phyloP scores from a whole-genome alignment of 2,797 vertebrate genomes.

The Coccyzus lansbergi region DNA sequence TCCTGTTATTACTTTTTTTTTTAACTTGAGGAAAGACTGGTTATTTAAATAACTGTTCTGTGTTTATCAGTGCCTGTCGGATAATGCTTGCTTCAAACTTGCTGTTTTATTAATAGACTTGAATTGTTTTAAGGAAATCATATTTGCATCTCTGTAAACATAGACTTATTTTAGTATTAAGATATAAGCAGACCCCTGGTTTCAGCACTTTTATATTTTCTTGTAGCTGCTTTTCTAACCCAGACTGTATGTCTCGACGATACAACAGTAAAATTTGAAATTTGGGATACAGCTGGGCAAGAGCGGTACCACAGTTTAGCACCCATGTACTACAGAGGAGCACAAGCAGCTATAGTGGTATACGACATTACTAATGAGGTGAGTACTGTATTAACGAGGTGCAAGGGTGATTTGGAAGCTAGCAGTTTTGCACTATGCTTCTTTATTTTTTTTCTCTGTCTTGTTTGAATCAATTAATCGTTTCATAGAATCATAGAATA shows the following conservation, averaged over 20 bases:
- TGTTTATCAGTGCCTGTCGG: neutral
- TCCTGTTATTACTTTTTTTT: neutral
- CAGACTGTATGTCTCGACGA: slow-evolving; percentile 99
- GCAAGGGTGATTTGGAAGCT: neutral
- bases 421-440: neutral
- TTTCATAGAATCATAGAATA: neutral
- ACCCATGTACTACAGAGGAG: slow-evolving; percentile 99
- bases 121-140: neutral
- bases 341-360: slow-evolving; percentile 98
- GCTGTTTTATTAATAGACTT: neutral
- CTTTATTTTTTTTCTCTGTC: neutral
- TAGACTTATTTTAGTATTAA: neutral
- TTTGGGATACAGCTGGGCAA: slow-evolving; percentile 99
- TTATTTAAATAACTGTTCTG: neutral
- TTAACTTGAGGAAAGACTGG: neutral
- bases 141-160: neutral
- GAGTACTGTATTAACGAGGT: slow-evolving; percentile 52
- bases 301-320: slow-evolving; percentile 99
- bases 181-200: neutral
- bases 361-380: slow-evolving; percentile 99
- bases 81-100: neutral
- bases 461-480: neutral
- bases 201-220: slow-evolving; percentile 67
- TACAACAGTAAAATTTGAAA: slow-evolving; percentile 99
- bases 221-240: slow-evolving; percentile 97